Conservation (phyloP, 2,113 vertebrate species). For the Eubucco bourcierii region DNA sequence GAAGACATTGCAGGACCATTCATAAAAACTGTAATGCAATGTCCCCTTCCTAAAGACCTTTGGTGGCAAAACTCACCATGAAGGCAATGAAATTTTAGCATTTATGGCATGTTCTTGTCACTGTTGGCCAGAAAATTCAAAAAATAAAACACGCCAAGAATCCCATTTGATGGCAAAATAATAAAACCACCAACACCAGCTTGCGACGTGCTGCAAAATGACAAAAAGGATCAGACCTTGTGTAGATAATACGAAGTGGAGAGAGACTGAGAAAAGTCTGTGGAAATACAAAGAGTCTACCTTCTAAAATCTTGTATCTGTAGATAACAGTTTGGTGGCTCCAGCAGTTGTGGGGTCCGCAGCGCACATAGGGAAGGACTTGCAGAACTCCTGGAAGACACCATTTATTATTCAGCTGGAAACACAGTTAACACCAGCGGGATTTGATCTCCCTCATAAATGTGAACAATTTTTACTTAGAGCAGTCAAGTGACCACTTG, state of each 20-base stretch:
- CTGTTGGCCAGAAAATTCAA: not conserved
- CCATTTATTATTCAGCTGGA: constrained; percentile 57
- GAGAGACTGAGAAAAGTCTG: not conserved
- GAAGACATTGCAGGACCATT: not conserved
- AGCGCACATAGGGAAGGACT: not conserved
- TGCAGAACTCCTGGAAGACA: constrained; percentile 28
- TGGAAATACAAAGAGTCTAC: not conserved
- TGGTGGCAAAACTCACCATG: not conserved
- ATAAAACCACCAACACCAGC: not conserved
- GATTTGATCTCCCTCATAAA: constrained; percentile 61
- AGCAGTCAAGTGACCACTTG: constrained; percentile 55
- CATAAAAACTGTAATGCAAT: not conserved
- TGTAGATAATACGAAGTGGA: not conserved
- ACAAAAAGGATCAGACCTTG: not conserved
- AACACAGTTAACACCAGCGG: not conserved
- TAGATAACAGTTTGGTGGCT: not conserved
- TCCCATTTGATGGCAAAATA: not conserved
- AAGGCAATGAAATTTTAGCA: not conserved
- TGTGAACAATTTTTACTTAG: constrained; percentile 63
- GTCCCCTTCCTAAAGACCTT: not conserved
- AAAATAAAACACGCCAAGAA: not conserved
- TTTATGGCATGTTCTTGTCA: not conserved
- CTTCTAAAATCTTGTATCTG: not conserved
- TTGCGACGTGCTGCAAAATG: not conserved
- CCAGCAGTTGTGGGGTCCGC: not conserved